Conservation (phyloP, 1,140 invertebrate species). For the Copidosoma floridanum region DNA sequence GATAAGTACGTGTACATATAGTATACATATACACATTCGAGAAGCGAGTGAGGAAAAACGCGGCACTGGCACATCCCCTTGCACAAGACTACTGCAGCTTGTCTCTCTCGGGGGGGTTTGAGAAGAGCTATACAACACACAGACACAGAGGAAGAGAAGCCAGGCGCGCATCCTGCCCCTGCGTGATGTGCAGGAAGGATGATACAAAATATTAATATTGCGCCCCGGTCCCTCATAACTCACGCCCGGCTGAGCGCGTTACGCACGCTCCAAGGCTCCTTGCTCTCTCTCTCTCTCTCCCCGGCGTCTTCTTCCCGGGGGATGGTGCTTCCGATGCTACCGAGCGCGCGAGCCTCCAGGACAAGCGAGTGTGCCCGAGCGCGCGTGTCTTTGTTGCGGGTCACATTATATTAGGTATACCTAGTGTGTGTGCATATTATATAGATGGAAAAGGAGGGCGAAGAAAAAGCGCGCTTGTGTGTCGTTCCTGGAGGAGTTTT, state of each 20-base stretch:
- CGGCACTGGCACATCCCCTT: too few species aligned
- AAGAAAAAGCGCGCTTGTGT: constrained; percentile 39
- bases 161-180: constrained; percentile 33
- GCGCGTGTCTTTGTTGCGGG: constrained; percentile 49
- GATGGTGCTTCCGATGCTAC: constrained; percentile 29
- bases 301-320: constrained; percentile 41
- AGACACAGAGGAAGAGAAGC: too few species aligned
- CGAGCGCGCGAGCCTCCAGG: constrained; percentile 27
- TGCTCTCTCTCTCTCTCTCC: constrained; percentile 8
- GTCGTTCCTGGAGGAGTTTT: constrained; percentile 41
- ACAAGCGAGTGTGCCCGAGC: constrained; percentile 48
- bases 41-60: too few species aligned
- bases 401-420: too few species aligned
- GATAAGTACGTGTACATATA: too few species aligned
- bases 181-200: constrained; percentile 50
- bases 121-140: too few species aligned
- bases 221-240: constrained; percentile 56
- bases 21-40: too few species aligned
- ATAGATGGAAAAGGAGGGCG: neutral
- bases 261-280: constrained; percentile 51
- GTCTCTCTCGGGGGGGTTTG: neutral
- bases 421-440: too few species aligned
- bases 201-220: constrained; percentile 60
- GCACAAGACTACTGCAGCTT: neutral
- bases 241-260: constrained; percentile 53